A percentile compares a stretch with the other conserved stretches of the same genome.
phyloP scores from a whole-genome alignment of 2,797 vertebrate genomes.

The Echeneis naucrates region DNA sequence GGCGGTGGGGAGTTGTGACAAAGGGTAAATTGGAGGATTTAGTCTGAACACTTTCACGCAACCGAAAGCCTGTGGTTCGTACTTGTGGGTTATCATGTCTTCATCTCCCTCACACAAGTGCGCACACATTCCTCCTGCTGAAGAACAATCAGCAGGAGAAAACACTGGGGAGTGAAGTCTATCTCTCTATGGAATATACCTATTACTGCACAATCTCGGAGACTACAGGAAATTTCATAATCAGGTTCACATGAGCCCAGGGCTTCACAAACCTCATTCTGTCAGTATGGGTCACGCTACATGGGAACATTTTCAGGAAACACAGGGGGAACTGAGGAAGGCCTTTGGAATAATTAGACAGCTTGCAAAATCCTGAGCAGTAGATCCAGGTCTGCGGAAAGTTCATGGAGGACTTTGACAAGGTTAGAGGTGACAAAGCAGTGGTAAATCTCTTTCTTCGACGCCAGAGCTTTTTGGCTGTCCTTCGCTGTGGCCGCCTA shows the following conservation, averaged over 20 bases:
- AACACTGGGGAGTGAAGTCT: conserved; percentile 32
- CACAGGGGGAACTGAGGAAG: conserved; percentile 50
- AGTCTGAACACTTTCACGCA: conserved; percentile 53
- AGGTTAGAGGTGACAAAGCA: conserved; percentile 55
- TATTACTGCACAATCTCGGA: conserved; percentile 62
- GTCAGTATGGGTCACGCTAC: conserved; percentile 62
- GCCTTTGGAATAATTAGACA: conserved; percentile 74
- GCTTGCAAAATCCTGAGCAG: conserved; percentile 49
- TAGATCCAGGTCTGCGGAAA: conserved; percentile 51
- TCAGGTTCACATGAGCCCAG: conserved; percentile 62
- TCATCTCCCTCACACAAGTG: conserved; percentile 58
- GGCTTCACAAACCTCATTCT: conserved; percentile 43
- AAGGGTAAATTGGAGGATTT: conserved; percentile 60
- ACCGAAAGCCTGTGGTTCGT: conserved; percentile 63
- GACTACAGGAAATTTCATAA: conserved; percentile 79
- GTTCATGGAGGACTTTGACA: conserved; percentile 30
- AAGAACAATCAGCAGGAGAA: conserved; percentile 47
- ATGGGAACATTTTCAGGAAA: conserved; percentile 66
- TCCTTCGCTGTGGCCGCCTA: conserved; percentile 23
- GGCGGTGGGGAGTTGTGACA: conserved; percentile 51
- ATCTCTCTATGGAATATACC: conserved; percentile 62
- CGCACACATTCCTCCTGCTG: conserved; percentile 56
- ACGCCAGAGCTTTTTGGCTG: conserved; percentile 17
- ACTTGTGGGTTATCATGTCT: conserved; percentile 68
- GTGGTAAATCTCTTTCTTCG: conserved; percentile 29